These are phyloP conservation scores for Tubulanus polymorphus DNA, from an alignment of 2,888 invertebrate species.

Conservation along the genomic window DNA sequence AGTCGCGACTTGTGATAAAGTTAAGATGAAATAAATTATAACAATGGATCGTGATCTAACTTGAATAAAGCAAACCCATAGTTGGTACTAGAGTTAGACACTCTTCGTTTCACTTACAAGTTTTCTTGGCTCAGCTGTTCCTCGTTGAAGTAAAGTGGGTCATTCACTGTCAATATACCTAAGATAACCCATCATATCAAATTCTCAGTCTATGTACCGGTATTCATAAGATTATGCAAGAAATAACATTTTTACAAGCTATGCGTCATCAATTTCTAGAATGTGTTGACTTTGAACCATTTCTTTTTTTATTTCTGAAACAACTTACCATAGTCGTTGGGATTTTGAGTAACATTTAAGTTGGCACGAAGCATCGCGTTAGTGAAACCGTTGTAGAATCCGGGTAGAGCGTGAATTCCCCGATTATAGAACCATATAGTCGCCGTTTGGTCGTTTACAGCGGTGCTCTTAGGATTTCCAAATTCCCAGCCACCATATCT, in stretches of 20 bases:
- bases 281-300: too few species aligned
- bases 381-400: slow-evolving; percentile 51
- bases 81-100: too few species aligned
- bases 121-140: slow-evolving; percentile 45
- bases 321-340: slow-evolving; percentile 35
- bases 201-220: too few species aligned
- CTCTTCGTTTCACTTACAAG: slow-evolving; percentile 41
- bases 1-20: too few species aligned
- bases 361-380: slow-evolving; percentile 49
- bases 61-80: too few species aligned
- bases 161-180: slow-evolving; percentile 51
- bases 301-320: too few species aligned
- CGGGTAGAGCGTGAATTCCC: slow-evolving; percentile 52
- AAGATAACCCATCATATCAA: slow-evolving; percentile 12
- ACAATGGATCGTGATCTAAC: too few species aligned
- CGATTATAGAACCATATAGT: slow-evolving; percentile 54
- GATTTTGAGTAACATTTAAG: slow-evolving; percentile 17
- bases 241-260: slow-evolving; percentile 4
- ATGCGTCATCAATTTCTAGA: too few species aligned
- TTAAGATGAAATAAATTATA: too few species aligned
- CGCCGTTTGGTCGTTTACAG: slow-evolving; percentile 13
- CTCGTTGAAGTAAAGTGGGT: slow-evolving; percentile 47
- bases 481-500: slow-evolving; percentile 51
- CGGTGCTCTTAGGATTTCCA: slow-evolving; percentile 16
- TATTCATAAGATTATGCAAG: too few species aligned